Conservation (phyloP, 1,140 invertebrate genomes). For the Zaprionus kolodkinae region DNA sequence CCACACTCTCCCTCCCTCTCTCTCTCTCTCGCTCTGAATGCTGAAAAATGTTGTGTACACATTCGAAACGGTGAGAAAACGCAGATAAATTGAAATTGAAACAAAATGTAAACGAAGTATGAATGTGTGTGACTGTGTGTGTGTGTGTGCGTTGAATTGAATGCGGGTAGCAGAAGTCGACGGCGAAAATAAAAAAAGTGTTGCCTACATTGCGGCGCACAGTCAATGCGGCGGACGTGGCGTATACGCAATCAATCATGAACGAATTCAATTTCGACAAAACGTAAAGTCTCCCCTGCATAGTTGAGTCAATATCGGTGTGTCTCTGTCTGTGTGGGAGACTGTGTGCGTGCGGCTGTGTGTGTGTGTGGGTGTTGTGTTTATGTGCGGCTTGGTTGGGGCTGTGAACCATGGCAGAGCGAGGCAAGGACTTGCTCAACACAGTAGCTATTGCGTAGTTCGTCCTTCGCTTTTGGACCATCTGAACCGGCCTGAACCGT, state of each 20-base stretch:
- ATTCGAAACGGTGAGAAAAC: constrained; percentile 37
- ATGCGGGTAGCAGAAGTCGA: constrained; percentile 25
- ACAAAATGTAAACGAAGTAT: constrained; percentile 70
- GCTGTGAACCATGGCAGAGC: constrained; percentile 5
- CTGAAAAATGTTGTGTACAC: constrained; percentile 44
- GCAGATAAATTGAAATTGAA: constrained; percentile 71
- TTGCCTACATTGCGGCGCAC: constrained; percentile 58
- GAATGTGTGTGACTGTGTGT: constrained; percentile 1
- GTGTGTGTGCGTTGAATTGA: background rate
- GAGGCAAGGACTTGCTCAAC: constrained; percentile 9
- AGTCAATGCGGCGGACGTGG: constrained; percentile 28
- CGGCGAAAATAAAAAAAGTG: constrained; percentile 38
- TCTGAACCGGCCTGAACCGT: constrained; percentile 19
- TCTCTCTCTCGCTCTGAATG: background rate
- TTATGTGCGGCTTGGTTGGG: background rate
- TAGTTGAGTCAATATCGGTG: constrained; percentile 13
- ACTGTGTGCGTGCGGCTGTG: background rate
- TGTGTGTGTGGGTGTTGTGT: background rate
- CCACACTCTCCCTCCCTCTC: background rate
- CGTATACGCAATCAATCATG: constrained; percentile 77
- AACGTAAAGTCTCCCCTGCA: constrained; percentile 32
- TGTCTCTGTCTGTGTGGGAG: background rate
- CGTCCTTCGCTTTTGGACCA: constrained; percentile 32
- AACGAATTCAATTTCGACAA: constrained; percentile 76
- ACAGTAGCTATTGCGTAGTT: constrained; percentile 38